Conservation (phyloP, 2,888 invertebrate species). For the Drosophila subquinaria region DNA sequence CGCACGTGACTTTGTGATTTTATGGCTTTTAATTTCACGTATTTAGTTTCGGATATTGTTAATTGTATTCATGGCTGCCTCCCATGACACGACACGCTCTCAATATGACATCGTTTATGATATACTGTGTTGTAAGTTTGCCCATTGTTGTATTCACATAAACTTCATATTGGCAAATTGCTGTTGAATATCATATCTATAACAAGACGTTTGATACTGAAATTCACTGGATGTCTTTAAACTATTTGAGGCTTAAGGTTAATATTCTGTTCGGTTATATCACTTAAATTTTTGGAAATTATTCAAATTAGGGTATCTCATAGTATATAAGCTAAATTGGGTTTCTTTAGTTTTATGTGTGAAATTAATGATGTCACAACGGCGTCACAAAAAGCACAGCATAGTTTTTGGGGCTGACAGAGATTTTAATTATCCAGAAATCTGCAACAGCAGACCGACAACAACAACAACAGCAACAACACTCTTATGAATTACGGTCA, state of each 20-base stretch:
- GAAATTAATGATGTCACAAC: conserved; percentile 59
- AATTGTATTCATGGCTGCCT: conserved; percentile 61
- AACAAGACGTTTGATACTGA: background rate
- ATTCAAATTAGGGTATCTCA: conserved; percentile 2
- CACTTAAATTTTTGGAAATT: background rate
- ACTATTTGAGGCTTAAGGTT: too few relatives aligned
- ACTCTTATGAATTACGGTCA: conserved; percentile 66
- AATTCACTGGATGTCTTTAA: too few relatives aligned
- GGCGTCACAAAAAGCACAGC: conserved; percentile 42
- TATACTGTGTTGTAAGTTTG: conserved; percentile 37
- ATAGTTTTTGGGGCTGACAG: conserved; percentile 56
- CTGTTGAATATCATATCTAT: background rate
- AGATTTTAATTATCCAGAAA: conserved; percentile 68
- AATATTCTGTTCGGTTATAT: background rate
- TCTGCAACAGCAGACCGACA: conserved; percentile 23
- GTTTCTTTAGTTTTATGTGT: conserved; percentile 7
- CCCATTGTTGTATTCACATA: conserved; percentile 55
- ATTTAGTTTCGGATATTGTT: conserved; percentile 81
- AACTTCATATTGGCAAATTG: conserved; percentile 47
- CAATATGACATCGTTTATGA: conserved; percentile 48
- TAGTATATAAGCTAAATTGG: background rate
- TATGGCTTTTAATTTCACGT: conserved; percentile 83
- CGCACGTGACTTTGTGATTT: conserved; percentile 83
- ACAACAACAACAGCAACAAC: conserved; percentile 2
- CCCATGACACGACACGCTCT: conserved; percentile 7